These are phyloP conservation scores for Temnothorax longispinosus DNA, from an alignment of 1,140 invertebrate genomes.

Conservation along the genomic window DNA sequence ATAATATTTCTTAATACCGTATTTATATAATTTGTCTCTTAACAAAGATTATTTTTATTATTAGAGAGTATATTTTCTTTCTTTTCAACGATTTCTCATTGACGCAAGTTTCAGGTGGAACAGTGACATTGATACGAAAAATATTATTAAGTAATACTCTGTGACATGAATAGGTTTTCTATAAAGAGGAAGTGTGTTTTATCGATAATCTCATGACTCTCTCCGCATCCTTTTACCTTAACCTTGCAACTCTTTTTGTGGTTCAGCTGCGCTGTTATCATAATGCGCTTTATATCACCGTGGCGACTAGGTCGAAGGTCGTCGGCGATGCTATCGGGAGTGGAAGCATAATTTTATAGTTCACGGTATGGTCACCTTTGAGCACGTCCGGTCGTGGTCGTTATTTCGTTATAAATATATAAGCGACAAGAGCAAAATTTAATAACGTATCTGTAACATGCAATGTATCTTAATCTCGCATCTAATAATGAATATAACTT, in stretches of 20 bases:
- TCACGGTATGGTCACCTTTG: slow-evolving; percentile 47
- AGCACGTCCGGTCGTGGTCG: neutral
- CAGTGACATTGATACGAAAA: neutral
- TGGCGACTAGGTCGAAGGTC: slow-evolving; percentile 43
- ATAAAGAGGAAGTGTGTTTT: slow-evolving; percentile 16
- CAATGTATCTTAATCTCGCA: neutral
- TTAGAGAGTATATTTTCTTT: neutral
- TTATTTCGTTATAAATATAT: slow-evolving; percentile 39
- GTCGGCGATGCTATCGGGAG: slow-evolving; percentile 43
- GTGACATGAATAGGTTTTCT: neutral
- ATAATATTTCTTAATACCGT: neutral
- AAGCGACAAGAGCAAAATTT: neutral
- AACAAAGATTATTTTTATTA: neutral
- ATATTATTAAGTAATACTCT: slow-evolving; percentile 19
- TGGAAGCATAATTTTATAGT: slow-evolving; percentile 44
- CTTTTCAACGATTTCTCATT: neutral
- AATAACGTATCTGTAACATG: neutral
- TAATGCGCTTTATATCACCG: slow-evolving; percentile 27
- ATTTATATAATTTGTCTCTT: neutral
- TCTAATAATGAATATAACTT: neutral
- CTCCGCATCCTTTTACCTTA: slow-evolving; percentile 4
- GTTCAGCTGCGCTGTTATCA: slow-evolving; percentile 43
- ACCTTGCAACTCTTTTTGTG: slow-evolving; percentile 14
- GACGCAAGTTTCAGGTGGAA: neutral
- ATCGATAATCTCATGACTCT: slow-evolving; percentile 39